phyloP scores from a whole-genome alignment of 1,140 invertebrate species.

The Piezodorus guildinii region DNA sequence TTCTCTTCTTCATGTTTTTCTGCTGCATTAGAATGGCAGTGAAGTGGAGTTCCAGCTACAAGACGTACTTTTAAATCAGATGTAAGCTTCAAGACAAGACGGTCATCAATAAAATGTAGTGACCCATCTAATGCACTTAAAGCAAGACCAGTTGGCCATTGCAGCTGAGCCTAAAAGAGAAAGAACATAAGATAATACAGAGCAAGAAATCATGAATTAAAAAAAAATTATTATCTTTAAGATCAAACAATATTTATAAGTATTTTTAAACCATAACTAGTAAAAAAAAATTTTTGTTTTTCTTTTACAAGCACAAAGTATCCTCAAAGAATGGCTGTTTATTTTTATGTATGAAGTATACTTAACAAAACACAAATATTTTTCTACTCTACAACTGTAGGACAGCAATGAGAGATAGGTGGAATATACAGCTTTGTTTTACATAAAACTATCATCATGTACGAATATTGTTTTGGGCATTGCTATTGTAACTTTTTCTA shows the following conservation, averaged over 20 bases:
- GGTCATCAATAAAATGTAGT: conserved; percentile 89
- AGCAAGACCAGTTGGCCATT: conserved; percentile 90
- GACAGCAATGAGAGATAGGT: too few species aligned
- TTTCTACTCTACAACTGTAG: too few species aligned
- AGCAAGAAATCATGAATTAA: too few species aligned
- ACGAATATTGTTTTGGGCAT: too few species aligned
- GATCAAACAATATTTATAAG: not conserved
- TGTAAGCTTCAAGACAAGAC: conserved; percentile 82
- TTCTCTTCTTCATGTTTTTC: conserved; percentile 21
- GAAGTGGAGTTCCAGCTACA: conserved; percentile 79
- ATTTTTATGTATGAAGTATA: too few species aligned
- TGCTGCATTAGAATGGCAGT: conserved; percentile 51
- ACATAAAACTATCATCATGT: too few species aligned
- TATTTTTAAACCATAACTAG: not conserved
- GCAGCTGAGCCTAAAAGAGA: conserved; percentile 61
- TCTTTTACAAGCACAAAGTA: not conserved
- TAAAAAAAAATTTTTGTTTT: too few species aligned
- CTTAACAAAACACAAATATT: too few species aligned
- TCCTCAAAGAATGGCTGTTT: too few species aligned
- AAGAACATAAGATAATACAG: conserved; percentile 6
- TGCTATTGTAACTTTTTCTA: too few species aligned
- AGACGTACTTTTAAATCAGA: conserved; percentile 81
- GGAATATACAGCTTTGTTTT: too few species aligned
- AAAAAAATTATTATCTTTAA: not conserved
- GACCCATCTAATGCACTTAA: conserved; percentile 87